phyloP scores from a whole-genome alignment of 2,113 vertebrate genomes.

The Sclerurus mexicanus region DNA sequence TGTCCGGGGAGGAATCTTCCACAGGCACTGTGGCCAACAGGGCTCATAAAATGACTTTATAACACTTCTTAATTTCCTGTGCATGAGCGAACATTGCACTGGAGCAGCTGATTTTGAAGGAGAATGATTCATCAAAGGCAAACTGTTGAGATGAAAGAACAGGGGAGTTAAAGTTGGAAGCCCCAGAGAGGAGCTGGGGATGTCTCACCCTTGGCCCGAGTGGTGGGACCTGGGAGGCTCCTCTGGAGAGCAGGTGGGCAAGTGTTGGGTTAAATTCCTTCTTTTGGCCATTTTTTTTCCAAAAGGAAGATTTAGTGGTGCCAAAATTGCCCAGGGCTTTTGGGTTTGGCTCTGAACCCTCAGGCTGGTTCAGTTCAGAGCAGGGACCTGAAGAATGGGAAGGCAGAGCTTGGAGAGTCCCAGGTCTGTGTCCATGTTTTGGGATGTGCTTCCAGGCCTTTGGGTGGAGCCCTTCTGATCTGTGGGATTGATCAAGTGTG shows the following conservation, averaged over 20 bases:
- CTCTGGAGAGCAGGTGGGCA: not conserved
- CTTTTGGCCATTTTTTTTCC: not conserved
- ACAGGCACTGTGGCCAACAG: not conserved
- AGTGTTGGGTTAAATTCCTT: not conserved
- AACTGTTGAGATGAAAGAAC: not conserved
- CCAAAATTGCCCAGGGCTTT: not conserved
- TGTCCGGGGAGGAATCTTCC: not conserved
- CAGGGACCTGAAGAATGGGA: not conserved
- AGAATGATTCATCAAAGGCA: not conserved
- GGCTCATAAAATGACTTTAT: not conserved
- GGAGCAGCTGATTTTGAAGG: not conserved
- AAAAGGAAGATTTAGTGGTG: not conserved
- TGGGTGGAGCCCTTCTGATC: not conserved
- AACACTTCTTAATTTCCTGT: not conserved
- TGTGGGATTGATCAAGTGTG: not conserved
- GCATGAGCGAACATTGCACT: not conserved
- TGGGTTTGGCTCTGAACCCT: not conserved
- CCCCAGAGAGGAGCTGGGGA: not conserved
- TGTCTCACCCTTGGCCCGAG: rapidly evolving
- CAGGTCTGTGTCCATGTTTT: not conserved
- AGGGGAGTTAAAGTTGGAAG: not conserved
- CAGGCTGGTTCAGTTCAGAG: not conserved
- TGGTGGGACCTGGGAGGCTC: not conserved
- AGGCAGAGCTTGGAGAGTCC: not conserved
- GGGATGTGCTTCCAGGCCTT: not conserved